phyloP scores from a whole-genome alignment of 2,113 vertebrate genomes.

The Carollia perspicillata region DNA sequence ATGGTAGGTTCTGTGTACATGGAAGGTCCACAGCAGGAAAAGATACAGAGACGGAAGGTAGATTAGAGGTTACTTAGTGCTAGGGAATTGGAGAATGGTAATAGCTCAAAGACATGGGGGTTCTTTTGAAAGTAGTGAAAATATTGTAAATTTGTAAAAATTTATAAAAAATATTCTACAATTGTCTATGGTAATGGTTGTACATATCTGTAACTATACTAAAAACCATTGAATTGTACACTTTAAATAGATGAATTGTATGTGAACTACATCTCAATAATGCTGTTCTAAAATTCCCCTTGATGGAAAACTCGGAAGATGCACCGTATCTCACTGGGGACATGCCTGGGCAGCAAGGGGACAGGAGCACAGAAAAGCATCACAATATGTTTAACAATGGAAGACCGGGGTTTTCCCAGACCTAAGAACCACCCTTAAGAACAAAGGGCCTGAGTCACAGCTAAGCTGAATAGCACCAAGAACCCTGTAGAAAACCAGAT shows the following conservation, averaged over 20 bases:
- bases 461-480: background rate
- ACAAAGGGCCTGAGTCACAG: background rate
- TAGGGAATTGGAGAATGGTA: rapidly evolving
- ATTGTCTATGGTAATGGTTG: background rate
- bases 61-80: background rate
- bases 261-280: background rate
- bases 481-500: background rate
- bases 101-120: background rate
- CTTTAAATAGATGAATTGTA: background rate
- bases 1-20: background rate
- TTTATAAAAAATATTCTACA: too few species aligned
- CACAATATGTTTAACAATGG: background rate
- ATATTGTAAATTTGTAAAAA: background rate
- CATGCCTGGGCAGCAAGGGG: background rate
- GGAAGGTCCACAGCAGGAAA: background rate
- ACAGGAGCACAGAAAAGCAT: background rate
- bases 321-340: background rate
- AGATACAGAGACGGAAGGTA: background rate
- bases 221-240: background rate
- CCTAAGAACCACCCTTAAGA: background rate
- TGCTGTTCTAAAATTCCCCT: background rate
- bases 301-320: background rate
- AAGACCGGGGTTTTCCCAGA: background rate
- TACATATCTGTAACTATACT: background rate
- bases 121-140: background rate